These are phyloP conservation scores for Calameuta idolon DNA, from an alignment of 2,888 invertebrate species.

Conservation along the genomic window DNA sequence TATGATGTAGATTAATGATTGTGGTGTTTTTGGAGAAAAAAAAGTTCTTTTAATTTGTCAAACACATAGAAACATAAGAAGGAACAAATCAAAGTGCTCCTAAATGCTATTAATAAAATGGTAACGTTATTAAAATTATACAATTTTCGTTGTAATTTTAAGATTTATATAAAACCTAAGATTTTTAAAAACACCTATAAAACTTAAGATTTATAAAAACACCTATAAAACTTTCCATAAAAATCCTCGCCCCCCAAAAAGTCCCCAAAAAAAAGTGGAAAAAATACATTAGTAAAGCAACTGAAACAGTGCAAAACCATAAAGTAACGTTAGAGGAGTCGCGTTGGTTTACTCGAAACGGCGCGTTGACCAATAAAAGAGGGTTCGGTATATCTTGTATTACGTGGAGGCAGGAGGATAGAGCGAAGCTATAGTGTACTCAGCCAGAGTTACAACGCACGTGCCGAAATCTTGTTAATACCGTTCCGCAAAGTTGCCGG, in stretches of 20 bases:
- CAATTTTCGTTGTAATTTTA: too few relatives aligned
- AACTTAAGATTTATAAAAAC: too few relatives aligned
- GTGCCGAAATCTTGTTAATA: constrained; percentile 60
- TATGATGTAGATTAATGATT: neutral
- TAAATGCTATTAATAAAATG: neutral
- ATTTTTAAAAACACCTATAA: too few relatives aligned
- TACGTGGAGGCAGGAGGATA: neutral
- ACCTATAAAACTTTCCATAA: neutral
- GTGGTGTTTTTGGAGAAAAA: neutral
- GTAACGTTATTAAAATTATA: neutral
- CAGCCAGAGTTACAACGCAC: constrained; percentile 51
- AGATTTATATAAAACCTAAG: too few relatives aligned
- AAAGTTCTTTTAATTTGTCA: neutral
- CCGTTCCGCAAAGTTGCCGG: constrained; percentile 46
- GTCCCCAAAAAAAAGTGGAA: neutral
- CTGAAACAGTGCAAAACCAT: neutral
- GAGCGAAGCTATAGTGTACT: constrained; percentile 34
- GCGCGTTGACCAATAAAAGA: neutral
- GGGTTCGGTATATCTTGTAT: neutral
- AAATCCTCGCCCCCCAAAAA: neutral
- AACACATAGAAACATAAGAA: neutral
- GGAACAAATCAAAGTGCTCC: neutral
- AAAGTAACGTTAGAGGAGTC: neutral
- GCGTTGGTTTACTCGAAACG: neutral
- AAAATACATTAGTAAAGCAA: neutral